Base-by-base conservation (phyloP, 1,140 invertebrate species). In the Pissodes strobi region DNA sequence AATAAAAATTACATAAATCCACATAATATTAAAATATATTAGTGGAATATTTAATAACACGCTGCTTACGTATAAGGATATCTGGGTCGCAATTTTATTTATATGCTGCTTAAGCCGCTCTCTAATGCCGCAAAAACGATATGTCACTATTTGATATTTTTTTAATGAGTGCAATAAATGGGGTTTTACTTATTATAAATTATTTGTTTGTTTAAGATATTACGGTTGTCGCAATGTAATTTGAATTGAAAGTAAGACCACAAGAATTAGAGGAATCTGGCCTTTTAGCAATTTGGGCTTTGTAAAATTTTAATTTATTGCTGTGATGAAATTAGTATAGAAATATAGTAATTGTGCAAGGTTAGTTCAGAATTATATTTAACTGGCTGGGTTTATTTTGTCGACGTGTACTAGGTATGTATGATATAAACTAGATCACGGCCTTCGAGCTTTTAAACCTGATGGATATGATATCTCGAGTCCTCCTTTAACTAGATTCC, bases 51-150 rank as follows among this genome's bases (percentile, higher is more conserved):
- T 59, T 59, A 59, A 59, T 59, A 59, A 59, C 27, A 37, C n/a
- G 45, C 19, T 48, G 21, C 15, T 19, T 59, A 22, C 56, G n/a
- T 48, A 59, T 48, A 59, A 34, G 56, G 56, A n/a, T n/a, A 59
- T 17, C 23, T 59, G 15, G 56, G 56, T 59, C 43, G 56, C 23
- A 22, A 46, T 46, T 57, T 57, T 57, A 57, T 57, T 57, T 57
- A 57, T 45, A 27, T 57, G 15, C 23, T 15, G 22, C 48, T 13
- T 51, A 51, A 51, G 21, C 37, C 27, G 41, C 56, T 59, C 56
- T 59, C 56, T 59, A 59, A 59, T 48, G 56, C 45, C 41, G 56
- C 56, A 59, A 59, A 59, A 59, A 59, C 56, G 45, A 59, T 59
- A 59, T 59, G 56, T 59, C 56, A 59, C 56, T 59, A 49, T 59